Evolutionary conservation across 2,888 invertebrate genomes (phyloP), one percentile per base, ranked within the genome.

Genomic region (Stegophylla sp.): DNA sequence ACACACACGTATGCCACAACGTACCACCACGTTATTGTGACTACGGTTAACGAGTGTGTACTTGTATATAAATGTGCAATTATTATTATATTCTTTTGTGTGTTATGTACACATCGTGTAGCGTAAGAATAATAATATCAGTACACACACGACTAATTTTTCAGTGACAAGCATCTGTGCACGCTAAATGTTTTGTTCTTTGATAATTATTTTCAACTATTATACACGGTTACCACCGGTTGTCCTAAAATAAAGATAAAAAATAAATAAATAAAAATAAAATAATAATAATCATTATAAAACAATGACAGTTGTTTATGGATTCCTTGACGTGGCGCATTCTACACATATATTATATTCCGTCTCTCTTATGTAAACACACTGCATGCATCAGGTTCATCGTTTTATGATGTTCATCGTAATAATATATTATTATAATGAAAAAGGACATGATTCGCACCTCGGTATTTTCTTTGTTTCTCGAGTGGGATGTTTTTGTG

Each of bases 321-420:
- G n/a, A 26, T 73, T 61, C 28, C n/a, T 43, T 28, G 59, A 45
- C 17, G n/a, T 7, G n/a, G 4, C 3, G n/a, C n/a, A 28, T 48
- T 3, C 34, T 48, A 17, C 20, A 20, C 5, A 45, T 26, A 45
- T n/a, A n/a, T n/a, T n/a, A n/a, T 26, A 26, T 59, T 56, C 20
- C 15, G n/a, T 17, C 17, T 69, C 17, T 69, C 43, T 72, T 71
- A 45, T 23, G 59, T 59, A 72, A 72, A 59, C 43, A 72, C 13
- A n/a, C n/a, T n/a, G n/a, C n/a, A n/a, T n/a, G n/a, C 17, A 43
- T 5, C 26, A 43, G 56, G 10, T 51, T 12, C 0, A 41, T 13
- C 43, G 10, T 73, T 73, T 67, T 45, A 26, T 26, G 28, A 15
- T 1, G 17, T n/a, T 0, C 23, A 51, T 41, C 15, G 53, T 23